phyloP scores from a whole-genome alignment of 2,113 vertebrate species.

The Elgaria multicarinata region DNA sequence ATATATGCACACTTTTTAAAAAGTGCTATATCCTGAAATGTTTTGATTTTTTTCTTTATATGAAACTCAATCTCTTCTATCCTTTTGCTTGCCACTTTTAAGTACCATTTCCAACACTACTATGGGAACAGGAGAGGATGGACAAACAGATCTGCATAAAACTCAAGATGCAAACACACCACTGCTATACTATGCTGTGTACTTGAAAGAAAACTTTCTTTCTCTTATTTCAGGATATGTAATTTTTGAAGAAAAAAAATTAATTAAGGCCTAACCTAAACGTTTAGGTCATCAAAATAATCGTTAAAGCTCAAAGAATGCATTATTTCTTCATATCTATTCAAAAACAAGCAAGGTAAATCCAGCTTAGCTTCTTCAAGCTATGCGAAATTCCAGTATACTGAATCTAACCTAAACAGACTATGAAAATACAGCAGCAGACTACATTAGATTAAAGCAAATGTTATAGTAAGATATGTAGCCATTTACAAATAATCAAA shows the following conservation, averaged over 20 bases:
- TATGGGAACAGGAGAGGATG: background rate
- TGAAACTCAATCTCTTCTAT: background rate
- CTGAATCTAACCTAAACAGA: background rate
- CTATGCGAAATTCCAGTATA: background rate
- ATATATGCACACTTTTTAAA: background rate
- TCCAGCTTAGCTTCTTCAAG: background rate
- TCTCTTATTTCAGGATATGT: background rate
- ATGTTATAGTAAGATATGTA: background rate
- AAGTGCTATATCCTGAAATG: background rate
- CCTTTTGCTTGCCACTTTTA: background rate
- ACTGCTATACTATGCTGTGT: background rate
- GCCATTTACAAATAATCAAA: background rate
- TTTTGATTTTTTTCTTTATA: background rate
- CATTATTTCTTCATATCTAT: background rate
- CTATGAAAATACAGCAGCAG: background rate
- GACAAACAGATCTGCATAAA: background rate
- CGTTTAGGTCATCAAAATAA: too few relatives aligned
- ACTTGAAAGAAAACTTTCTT: background rate
- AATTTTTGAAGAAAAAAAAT: background rate
- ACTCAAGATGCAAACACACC: background rate
- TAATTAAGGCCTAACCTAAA: background rate
- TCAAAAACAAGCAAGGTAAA: background rate
- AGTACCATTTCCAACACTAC: too few relatives aligned
- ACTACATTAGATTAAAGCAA: background rate
- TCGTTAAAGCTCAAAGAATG: background rate